Percentiles rank a stretch among this genome's conserved stretches.
These are phyloP conservation scores for Thalassaphorura encarpata DNA, from an alignment of 1,140 invertebrate genomes.

Conservation along the genomic window DNA sequence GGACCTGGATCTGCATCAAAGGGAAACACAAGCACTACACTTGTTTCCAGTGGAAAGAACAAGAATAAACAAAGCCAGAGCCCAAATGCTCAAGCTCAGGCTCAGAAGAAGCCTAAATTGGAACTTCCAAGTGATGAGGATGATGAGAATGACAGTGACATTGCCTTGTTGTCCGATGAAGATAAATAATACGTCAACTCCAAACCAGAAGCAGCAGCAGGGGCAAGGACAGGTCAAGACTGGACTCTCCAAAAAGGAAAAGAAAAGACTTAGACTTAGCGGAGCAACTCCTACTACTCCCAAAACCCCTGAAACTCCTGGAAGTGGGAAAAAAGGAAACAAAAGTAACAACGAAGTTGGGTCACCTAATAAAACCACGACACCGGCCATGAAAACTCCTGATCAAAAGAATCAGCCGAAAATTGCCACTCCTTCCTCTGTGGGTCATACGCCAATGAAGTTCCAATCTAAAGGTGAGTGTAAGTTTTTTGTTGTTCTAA, in stretches of 20 bases:
- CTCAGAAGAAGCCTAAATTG: no score
- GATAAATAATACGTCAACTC: conserved; percentile 34
- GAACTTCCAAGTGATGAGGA: no score
- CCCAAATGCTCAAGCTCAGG: conserved; percentile 38
- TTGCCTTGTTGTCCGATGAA: no score
- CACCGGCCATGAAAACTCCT: conserved; percentile 24
- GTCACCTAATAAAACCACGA: conserved; percentile 21
- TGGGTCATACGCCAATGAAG: conserved; percentile 29
- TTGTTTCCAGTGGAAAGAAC: conserved; percentile 17
- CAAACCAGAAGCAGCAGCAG: conserved; percentile 40
- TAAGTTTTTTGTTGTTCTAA: no score
- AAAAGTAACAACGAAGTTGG: no score
- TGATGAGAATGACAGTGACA: no score
- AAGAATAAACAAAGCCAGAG: conserved; percentile 14
- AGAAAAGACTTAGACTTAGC: conserved; percentile 15
- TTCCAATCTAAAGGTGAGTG: conserved; percentile 14
- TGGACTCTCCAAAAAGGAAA: conserved; percentile 32
- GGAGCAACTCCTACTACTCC: no score
- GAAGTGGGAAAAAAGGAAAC: background rate
- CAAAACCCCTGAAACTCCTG: conserved; percentile 21
- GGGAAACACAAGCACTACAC: conserved; percentile 4
- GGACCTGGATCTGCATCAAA: no score
- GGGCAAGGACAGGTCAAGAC: no score
- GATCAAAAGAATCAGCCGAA: conserved; percentile 52
- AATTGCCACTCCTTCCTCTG: conserved; percentile 18